These are phyloP conservation scores for Micoletzkya japonica DNA, from an alignment of 2,888 invertebrate genomes.

Conservation along the genomic window DNA sequence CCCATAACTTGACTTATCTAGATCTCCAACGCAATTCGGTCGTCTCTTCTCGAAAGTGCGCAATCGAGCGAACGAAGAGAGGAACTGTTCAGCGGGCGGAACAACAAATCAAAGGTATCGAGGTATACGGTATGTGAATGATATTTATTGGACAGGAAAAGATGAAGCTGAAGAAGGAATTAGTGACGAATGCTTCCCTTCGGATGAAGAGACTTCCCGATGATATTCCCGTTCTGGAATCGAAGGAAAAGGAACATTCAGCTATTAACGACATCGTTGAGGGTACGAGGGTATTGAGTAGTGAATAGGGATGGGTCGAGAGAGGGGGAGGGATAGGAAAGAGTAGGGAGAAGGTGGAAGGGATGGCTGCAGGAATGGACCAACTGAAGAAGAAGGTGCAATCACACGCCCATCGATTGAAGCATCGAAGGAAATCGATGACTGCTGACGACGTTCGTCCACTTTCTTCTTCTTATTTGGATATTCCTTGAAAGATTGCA, in stretches of 20 bases:
- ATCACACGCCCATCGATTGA: conserved; percentile 25
- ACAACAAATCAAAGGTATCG: too few relatives aligned
- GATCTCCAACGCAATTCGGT: conserved; percentile 72
- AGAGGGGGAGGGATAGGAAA: too few relatives aligned
- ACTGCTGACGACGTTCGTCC: conserved; percentile 27
- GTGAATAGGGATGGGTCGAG: too few relatives aligned
- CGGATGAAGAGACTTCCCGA: conserved; percentile 90
- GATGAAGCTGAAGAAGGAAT: conserved; percentile 63
- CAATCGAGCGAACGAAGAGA: conserved; percentile 78
- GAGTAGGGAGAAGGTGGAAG: not conserved
- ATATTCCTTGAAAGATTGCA: too few relatives aligned
- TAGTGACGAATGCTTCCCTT: conserved; percentile 98
- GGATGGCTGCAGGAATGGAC: conserved; percentile 38
- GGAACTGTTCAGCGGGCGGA: too few relatives aligned
- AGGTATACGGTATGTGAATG: not conserved
- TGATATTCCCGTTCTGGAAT: conserved; percentile 53
- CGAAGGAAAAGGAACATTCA: conserved; percentile 42
- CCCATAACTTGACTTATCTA: conserved; percentile 35
- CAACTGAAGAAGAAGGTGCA: conserved; percentile 30
- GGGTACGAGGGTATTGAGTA: too few relatives aligned
- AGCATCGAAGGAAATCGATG: conserved; percentile 23
- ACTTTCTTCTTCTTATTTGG: too few relatives aligned
- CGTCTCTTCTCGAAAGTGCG: conserved; percentile 80
- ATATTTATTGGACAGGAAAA: conserved; percentile 17
- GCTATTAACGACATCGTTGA: conserved; percentile 45